Conservation (phyloP, 2,113 vertebrate species). For the Nyctereutes procyonoides region DNA sequence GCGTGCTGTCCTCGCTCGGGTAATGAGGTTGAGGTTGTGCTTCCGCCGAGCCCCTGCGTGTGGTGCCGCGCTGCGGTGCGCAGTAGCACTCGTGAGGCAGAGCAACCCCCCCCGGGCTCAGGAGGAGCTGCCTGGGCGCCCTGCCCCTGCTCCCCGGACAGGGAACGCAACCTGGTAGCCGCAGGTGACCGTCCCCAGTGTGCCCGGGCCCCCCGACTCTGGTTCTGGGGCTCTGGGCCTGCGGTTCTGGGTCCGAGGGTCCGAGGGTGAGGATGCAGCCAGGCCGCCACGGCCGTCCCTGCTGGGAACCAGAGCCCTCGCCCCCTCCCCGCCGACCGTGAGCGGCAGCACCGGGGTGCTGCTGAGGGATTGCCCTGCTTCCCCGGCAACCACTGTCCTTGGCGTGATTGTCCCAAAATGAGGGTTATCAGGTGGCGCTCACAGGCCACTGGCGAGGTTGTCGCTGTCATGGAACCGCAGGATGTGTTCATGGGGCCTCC, state of each 20-base stretch:
- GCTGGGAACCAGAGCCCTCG: not conserved
- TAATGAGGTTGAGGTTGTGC: no score
- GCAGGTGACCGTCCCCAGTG: not conserved
- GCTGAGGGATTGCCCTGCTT: accelerated
- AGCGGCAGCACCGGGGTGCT: not conserved
- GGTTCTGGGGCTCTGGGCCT: not conserved
- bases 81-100: accelerated
- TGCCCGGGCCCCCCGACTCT: no score
- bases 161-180: accelerated
- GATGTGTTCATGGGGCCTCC: accelerated
- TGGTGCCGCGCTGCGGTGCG: accelerated
- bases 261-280: not conserved
- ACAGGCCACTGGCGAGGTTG: accelerated
- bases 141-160: not conserved
- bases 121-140: accelerated
- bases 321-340: not conserved
- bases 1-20: accelerated
- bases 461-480: accelerated
- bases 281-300: not conserved
- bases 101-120: accelerated
- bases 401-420: not conserved
- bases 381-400: accelerated
- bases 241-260: not conserved
- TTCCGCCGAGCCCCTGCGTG: accelerated
- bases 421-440: accelerated